Evolutionary conservation across 2,797 vertebrate genomes (phyloP).

Genomic region (Chaenodraco wilsoni): DNA sequence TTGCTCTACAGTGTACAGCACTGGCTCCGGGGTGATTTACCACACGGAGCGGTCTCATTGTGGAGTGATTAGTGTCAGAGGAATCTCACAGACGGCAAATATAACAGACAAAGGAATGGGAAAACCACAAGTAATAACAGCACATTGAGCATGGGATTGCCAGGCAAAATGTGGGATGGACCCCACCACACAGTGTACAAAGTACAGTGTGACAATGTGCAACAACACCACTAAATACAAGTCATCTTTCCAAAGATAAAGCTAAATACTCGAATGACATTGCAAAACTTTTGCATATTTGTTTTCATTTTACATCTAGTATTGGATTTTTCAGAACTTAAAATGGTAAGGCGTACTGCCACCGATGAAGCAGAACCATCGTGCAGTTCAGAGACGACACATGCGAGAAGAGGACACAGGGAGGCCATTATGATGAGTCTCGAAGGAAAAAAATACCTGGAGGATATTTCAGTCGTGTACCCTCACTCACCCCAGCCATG

Average conservation of each 20-base stretch:
- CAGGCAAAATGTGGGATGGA: constrained; percentile 11
- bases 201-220: not conserved
- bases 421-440: constrained; percentile 62
- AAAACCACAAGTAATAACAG: constrained; percentile 54
- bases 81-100: constrained; percentile 52
- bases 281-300: not conserved
- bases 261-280: not conserved
- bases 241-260: constrained; percentile 8
- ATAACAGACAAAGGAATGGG: constrained; percentile 44
- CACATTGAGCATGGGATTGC: constrained; percentile 3
- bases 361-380: constrained; percentile 27
- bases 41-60: constrained; percentile 56
- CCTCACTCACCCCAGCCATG: constrained; percentile 53
- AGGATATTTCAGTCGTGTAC: constrained; percentile 59
- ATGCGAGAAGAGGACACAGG: constrained; percentile 44
- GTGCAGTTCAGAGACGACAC: constrained; percentile 49
- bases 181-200: not conserved
- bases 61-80: constrained; percentile 71
- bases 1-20: constrained; percentile 63
- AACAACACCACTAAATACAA: not conserved
- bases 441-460: constrained; percentile 54
- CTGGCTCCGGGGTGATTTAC: constrained; percentile 63
- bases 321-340: constrained; percentile 21
- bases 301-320: constrained; percentile 3
- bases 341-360: constrained; percentile 17